phyloP scores from a whole-genome alignment of 2,113 vertebrate species.

The Nothocercus julius region DNA sequence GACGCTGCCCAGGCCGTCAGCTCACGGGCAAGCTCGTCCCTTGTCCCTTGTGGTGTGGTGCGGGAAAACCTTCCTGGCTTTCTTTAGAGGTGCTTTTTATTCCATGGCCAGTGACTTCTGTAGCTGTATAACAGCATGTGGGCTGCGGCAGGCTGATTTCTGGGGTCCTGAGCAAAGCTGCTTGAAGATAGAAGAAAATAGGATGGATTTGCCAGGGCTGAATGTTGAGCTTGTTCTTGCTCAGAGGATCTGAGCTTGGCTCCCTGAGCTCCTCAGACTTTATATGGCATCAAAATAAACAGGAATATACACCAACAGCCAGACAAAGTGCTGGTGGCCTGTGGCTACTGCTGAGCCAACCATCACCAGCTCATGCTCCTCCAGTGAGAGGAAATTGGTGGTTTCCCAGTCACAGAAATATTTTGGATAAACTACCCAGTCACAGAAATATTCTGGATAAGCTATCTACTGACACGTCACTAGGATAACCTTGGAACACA shows the following conservation, averaged over 20 bases:
- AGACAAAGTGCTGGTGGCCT: background rate
- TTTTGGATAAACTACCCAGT: background rate
- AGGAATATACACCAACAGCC: background rate
- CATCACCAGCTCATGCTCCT: background rate
- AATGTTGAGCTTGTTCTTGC: too few species aligned
- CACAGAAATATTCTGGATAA: background rate
- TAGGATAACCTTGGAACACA: background rate
- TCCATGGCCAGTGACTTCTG: background rate
- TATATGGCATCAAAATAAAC: background rate
- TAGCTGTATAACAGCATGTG: background rate
- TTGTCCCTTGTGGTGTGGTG: rapidly evolving
- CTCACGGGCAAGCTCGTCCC: too few species aligned
- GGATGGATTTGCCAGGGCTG: background rate
- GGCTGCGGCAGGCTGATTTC: background rate
- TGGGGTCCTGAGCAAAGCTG: background rate
- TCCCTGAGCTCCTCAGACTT: background rate
- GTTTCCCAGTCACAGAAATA: background rate
- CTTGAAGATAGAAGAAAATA: background rate
- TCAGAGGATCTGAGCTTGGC: background rate
- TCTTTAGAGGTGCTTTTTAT: background rate
- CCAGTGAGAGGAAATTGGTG: background rate
- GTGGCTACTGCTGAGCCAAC: background rate
- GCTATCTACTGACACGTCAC: background rate
- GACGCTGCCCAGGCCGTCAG: too few species aligned
- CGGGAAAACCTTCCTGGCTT: background rate